These are phyloP conservation scores for Ptychoptera contaminata DNA, from an alignment of 2,888 invertebrate species.

Conservation along the genomic window DNA sequence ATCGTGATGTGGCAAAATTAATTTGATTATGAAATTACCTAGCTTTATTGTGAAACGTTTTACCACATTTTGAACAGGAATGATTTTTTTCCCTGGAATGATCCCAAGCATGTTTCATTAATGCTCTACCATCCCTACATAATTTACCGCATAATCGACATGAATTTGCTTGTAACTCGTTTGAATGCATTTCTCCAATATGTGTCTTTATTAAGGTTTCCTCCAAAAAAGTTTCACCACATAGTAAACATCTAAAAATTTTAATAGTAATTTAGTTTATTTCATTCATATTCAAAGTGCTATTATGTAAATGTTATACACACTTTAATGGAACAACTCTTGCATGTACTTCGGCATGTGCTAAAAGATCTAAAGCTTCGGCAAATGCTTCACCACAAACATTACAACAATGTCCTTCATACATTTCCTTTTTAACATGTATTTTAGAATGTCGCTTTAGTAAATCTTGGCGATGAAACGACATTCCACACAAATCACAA, in stretches of 20 bases:
- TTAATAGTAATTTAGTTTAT: not conserved
- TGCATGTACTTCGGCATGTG: slow-evolving; percentile 66
- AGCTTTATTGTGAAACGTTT: slow-evolving; percentile 55
- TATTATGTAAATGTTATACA: slow-evolving; percentile 6
- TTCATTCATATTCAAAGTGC: not conserved
- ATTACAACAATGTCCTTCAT: slow-evolving; percentile 49
- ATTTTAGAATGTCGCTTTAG: slow-evolving; percentile 51
- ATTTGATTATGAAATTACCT: slow-evolving; percentile 14
- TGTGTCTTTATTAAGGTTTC: slow-evolving; percentile 47
- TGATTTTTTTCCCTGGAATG: slow-evolving; percentile 47
- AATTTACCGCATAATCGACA: slow-evolving; percentile 50
- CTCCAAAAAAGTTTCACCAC: slow-evolving; percentile 46
- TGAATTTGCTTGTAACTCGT: slow-evolving; percentile 45
- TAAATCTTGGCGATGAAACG: slow-evolving; percentile 62
- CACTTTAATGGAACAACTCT: slow-evolving; percentile 37
- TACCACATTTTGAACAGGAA: slow-evolving; percentile 50
- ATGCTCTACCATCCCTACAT: slow-evolving; percentile 48
- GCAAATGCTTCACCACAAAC: slow-evolving; percentile 65
- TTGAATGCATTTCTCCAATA: slow-evolving; percentile 40
- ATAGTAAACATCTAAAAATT: slow-evolving; percentile 39
- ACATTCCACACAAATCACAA: slow-evolving; percentile 62
- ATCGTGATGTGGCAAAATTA: not conserved
- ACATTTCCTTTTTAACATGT: slow-evolving; percentile 17
- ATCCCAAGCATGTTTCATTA: slow-evolving; percentile 53
- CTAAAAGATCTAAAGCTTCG: slow-evolving; percentile 58